Conservation (phyloP, 2,888 invertebrate species). For the Sinelater perroti region DNA sequence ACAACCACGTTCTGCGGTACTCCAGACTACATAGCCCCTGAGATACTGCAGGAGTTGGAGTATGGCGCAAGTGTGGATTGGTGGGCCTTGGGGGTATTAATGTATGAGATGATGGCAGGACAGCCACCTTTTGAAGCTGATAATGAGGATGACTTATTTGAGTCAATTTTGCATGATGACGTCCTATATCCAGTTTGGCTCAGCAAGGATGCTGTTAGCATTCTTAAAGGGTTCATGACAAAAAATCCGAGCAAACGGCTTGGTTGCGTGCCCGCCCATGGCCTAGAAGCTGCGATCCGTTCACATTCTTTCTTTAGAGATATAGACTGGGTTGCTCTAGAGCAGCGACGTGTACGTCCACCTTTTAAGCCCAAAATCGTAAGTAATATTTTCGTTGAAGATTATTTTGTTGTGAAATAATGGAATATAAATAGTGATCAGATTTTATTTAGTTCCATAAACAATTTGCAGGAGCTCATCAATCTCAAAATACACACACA, state of each 20-base stretch:
- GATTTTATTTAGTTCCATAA: too few relatives aligned
- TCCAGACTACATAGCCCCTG: conserved; percentile 98
- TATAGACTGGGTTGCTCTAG: conserved; percentile 96
- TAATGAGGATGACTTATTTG: conserved; percentile 99
- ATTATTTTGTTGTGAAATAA: too few relatives aligned
- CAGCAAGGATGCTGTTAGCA: conserved; percentile 88
- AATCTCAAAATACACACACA: too few relatives aligned
- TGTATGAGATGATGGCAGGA: conserved; percentile 99
- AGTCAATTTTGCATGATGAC: conserved; percentile 97
- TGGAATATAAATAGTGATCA: too few relatives aligned
- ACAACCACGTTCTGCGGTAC: conserved; percentile 99
- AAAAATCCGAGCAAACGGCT: conserved; percentile 94
- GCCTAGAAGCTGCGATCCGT: conserved; percentile 85
- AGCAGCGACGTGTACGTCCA: conserved; percentile 89
- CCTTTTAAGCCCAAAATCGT: conserved; percentile 99
- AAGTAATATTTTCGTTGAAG: conserved; percentile 62
- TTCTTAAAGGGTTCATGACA: conserved; percentile 96
- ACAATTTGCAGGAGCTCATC: too few relatives aligned
- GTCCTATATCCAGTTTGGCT: conserved; percentile 98
- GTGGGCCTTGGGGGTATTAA: conserved; percentile 98
- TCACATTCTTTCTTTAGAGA: conserved; percentile 92
- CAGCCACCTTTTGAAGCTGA: conserved; percentile 99
- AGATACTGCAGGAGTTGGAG: conserved; percentile 67
- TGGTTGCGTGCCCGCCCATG: conserved; percentile 83
- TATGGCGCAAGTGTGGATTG: conserved; percentile 91